These are phyloP conservation scores for Crotalus helleri DNA, from an alignment of 2,113 vertebrate species.

Conservation along the genomic window DNA sequence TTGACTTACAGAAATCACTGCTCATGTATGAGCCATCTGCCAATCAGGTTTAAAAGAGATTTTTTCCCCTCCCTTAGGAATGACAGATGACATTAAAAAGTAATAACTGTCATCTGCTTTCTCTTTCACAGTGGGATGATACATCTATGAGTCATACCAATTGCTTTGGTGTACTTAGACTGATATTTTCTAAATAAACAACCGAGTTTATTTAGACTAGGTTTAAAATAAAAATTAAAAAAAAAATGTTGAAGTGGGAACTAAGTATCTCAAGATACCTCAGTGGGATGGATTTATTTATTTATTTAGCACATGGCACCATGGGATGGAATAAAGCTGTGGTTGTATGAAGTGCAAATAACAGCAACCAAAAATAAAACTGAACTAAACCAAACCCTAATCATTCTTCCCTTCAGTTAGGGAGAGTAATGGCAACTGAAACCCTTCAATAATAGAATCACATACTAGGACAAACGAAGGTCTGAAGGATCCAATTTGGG, in stretches of 20 bases:
- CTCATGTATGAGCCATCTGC: not conserved
- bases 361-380: not conserved
- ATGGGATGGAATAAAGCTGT: not conserved
- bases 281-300: not conserved
- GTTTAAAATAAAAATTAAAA: not conserved
- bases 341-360: not conserved
- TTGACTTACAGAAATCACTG: not conserved
- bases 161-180: not conserved
- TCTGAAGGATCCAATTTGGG: not conserved
- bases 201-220: not conserved
- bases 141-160: not conserved
- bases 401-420: not conserved
- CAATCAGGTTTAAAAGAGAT: not conserved
- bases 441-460: not conserved
- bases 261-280: not conserved
- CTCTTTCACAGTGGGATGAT: not conserved
- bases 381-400: not conserved
- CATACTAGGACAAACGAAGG: not conserved
- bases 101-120: not conserved
- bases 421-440: not conserved
- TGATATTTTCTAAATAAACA: not conserved
- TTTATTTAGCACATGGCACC: not conserved
- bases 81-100: constrained; percentile 7
- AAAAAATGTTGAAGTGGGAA: not conserved
- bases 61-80: not conserved